These are phyloP conservation scores for Ceyx margarethae DNA, from an alignment of 2,113 vertebrate species.

Conservation along the genomic window DNA sequence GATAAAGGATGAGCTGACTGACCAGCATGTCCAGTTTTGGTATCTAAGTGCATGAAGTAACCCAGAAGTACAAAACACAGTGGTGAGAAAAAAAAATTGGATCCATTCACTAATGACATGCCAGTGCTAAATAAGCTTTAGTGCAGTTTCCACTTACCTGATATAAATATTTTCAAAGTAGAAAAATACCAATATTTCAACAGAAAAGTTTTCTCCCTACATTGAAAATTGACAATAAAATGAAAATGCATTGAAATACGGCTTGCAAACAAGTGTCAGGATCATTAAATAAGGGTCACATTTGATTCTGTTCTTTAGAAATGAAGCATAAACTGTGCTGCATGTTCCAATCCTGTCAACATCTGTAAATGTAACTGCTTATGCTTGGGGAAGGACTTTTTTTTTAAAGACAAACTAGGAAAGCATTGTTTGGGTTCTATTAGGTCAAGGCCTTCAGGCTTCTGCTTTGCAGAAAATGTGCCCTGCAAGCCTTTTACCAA, in stretches of 20 bases:
- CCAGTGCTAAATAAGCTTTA: not conserved
- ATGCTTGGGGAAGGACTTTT: not conserved
- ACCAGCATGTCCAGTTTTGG: not conserved
- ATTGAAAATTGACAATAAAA: not conserved
- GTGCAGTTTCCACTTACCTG: not conserved
- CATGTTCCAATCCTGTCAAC: not conserved
- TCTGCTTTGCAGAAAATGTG: not conserved
- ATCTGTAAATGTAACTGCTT: not conserved
- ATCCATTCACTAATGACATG: not conserved
- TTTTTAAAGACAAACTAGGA: not conserved
- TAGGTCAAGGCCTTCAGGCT: not conserved
- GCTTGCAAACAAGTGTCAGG: not conserved
- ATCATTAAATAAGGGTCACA: not conserved
- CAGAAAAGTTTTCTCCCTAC: not conserved
- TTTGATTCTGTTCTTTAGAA: not conserved
- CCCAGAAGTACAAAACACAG: not conserved
- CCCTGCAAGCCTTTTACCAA: not conserved
- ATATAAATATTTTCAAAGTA: not conserved
- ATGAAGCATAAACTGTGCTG: rapidly evolving
- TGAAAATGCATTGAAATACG: not conserved
- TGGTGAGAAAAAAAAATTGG: not conserved
- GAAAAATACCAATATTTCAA: not conserved
- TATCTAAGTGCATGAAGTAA: not conserved
- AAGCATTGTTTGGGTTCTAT: not conserved
- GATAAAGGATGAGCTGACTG: not conserved